Evolutionary conservation across 2,113 vertebrate genomes (phyloP), one percentile per base, ranked within the genome.

Genomic region (Thinocorus orbignyianus): DNA sequence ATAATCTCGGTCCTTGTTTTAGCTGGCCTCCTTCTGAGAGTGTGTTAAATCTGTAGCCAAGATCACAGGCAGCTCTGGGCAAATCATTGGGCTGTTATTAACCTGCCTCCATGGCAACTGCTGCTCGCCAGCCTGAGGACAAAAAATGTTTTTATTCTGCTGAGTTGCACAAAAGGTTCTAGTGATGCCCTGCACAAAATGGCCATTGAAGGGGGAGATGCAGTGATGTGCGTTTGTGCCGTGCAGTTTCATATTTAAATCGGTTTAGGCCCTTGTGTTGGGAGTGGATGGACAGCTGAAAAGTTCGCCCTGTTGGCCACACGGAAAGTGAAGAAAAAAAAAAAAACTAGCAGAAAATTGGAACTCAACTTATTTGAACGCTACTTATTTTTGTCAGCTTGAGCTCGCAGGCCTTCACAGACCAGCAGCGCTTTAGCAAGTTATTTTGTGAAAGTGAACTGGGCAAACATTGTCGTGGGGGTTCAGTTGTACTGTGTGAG

Each of bases 81-180:
- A 96, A 97, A 98, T 98, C 98, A 97, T 97, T 98, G 98, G 98
- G 98, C 98, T 98, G 97, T 98, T 98, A 98, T 98, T 98, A 99
- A 98, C 98, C 93, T 94, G 98, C 97, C 98, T 97, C 98, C 98
- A 98, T 99, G 98, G 98, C 95, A 98, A 99, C 98, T 88, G 97
- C 97, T 98, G 97, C 98, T 98, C 93, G 60, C 97, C 94, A 98
- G 98, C 96, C 96, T 41, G 49, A 97, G 98, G 98, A 98, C 98
- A 98, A 98, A 98, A 98, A 98, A 98, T 98, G 98, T 98, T 98
- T 98, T 98, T 98, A 98, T 98, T 98, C 98, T 98, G 96, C 98
- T 92, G 98, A 98, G 95, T 98, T 96, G 97, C 98, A 99, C 98
- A 99, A 98, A 98, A 99, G 98, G 98, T 97, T 97, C 95, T 97